phyloP scores from a whole-genome alignment of 2,888 invertebrate genomes.

The Drosophila greeni region DNA sequence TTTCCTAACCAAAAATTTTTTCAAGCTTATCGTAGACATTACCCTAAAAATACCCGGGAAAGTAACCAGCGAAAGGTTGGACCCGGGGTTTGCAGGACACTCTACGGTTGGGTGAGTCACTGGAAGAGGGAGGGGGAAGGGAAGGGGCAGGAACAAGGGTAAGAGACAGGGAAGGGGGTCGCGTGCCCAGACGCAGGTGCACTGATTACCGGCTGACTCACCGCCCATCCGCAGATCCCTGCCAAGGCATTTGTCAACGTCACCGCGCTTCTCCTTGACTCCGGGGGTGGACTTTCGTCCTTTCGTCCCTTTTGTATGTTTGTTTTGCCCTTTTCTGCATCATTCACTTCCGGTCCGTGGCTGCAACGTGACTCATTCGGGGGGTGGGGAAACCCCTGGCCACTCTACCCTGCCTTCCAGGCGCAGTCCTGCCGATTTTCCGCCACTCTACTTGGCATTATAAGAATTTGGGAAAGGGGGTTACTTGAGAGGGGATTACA shows the following conservation, averaged over 20 bases:
- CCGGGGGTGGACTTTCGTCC: conserved; percentile 34
- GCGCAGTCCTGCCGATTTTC: too few species aligned
- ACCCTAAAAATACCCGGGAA: conserved; percentile 11
- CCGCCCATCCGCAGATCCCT: conserved; percentile 18
- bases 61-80: conserved; percentile 22
- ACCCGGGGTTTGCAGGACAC: conserved; percentile 23
- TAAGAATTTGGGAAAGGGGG: too few species aligned
- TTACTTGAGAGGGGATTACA: neutral
- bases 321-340: conserved; percentile 60
- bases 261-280: conserved; percentile 46
- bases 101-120: conserved; percentile 54
- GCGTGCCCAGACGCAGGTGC: conserved; percentile 54
- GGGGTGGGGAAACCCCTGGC: conserved; percentile 45
- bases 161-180: conserved; percentile 42
- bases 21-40: conserved; percentile 22
- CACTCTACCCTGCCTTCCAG: conserved; percentile 1
- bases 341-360: conserved; percentile 66
- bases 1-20: conserved; percentile 16
- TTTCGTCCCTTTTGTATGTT: conserved; percentile 27
- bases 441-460: neutral
- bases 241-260: conserved; percentile 66
- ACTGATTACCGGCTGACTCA: conserved; percentile 45
- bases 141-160: too few species aligned
- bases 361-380: conserved; percentile 64
- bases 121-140: neutral